Evolutionary conservation across 2,113 vertebrate species (phyloP), one percentile per base, ranked within the genome.

Genomic region (Caloenas nicobarica): DNA sequence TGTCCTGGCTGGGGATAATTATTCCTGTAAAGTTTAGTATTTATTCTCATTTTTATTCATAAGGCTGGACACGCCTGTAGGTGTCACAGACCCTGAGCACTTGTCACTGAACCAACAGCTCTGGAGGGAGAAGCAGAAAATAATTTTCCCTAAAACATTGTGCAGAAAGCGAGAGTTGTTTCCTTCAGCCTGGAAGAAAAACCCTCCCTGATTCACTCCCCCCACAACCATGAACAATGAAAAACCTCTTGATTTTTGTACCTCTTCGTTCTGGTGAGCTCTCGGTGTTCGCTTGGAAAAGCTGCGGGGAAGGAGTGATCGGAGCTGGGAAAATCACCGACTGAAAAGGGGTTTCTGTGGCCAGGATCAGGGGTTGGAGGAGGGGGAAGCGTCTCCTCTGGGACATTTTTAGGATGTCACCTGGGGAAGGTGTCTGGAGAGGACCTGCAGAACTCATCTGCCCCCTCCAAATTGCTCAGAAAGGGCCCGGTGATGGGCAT

Each of bases 191-290:
- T 7, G 33, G 34, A 8, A 46, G 8, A 46, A 8, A 70, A 13
- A 7, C 5, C 1, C 29, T 29, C 42, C 33, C 19, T 0, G 7
- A 6, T 33, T 48, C 46, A 10, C 5, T 21, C 53, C 24, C 12
- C 19, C 57, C 17, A n/a, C 25, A 1, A 0, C 24, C 3, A 3
- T 1, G 31, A 36, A 5, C n/a, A 7, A 14, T 0, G 14, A 31
- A 38, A 7, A 2, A 7, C 8, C 28, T 68, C 38, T 16, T 14
- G 28, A 2, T 16, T 16, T 58, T 14, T n/a, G 9, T 11, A 10
- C 8, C 13, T 7, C 25, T 16, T 9, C 5, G 3, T 38, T 38
- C 1, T 22, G 2, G 3, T 33, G 42, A 62, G 61, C 26, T 36
- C 17, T 10, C 11, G 2, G n/a, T 1, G 12, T 25, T 42, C 11